Conservation (phyloP, 2,888 invertebrate genomes). For the Metallyticus violacea region DNA sequence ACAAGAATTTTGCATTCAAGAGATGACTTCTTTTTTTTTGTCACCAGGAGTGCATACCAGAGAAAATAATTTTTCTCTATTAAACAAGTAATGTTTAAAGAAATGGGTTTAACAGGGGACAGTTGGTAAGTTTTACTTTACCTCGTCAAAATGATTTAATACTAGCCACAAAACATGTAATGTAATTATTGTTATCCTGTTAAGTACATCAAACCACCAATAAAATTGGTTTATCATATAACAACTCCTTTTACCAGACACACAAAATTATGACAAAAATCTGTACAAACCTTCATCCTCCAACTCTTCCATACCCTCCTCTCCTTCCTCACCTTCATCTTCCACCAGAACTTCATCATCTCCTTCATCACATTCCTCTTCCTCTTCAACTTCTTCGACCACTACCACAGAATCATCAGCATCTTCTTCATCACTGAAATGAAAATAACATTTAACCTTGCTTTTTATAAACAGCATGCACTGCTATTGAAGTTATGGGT, state of each 20-base stretch:
- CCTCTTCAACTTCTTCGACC: slow-evolving; percentile 18
- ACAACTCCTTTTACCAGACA: too few relatives aligned
- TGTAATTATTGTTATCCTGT: background rate
- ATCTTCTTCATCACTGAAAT: slow-evolving; percentile 26
- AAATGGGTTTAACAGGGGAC: too few relatives aligned
- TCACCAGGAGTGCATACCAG: too few relatives aligned
- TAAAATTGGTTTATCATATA: too few relatives aligned
- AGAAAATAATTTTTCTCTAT: too few relatives aligned
- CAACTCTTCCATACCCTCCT: slow-evolving; percentile 33
- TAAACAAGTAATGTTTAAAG: too few relatives aligned
- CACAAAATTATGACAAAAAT: background rate
- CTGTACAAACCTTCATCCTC: slow-evolving; percentile 20
- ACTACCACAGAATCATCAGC: slow-evolving; percentile 27
- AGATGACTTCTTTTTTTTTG: too few relatives aligned
- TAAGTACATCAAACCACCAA: too few relatives aligned
- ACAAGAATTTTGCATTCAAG: too few relatives aligned
- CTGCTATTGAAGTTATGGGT: background rate
- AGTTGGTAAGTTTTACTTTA: too few relatives aligned
- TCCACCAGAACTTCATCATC: slow-evolving; percentile 28
- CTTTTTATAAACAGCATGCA: background rate
- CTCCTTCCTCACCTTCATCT: slow-evolving; percentile 33
- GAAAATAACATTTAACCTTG: background rate
- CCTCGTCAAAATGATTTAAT: too few relatives aligned
- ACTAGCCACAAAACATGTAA: background rate
- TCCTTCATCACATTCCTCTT: slow-evolving; percentile 27